Evolutionary conservation across 2,888 invertebrate species (phyloP).

Genomic region (Limenitis camilla): DNA sequence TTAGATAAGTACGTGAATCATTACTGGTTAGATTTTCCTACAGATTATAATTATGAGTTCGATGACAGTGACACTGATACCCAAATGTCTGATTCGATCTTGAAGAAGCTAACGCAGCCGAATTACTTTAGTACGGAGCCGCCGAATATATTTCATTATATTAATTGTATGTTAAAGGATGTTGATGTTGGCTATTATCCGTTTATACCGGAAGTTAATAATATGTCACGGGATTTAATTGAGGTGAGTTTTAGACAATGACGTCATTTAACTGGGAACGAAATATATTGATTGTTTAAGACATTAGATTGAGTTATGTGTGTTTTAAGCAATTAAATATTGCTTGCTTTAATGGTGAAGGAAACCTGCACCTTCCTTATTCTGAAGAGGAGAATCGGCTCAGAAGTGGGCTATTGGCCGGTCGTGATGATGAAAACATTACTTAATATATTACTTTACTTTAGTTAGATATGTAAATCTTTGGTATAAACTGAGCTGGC

Average conservation of each 20-base stretch:
- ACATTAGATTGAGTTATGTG: no score
- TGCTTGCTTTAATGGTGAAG: no score
- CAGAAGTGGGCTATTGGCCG: no score
- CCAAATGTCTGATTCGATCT: slow-evolving; percentile 73
- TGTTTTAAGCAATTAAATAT: no score
- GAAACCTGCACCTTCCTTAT: no score
- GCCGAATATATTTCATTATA: slow-evolving; percentile 81
- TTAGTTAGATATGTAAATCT: no score
- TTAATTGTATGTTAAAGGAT: slow-evolving; percentile 78
- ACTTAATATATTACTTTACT: no score
- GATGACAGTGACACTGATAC: slow-evolving; percentile 48
- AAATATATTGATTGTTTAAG: no score
- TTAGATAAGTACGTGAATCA: slow-evolving; percentile 82
- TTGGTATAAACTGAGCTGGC: no score
- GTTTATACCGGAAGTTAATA: slow-evolving; percentile 82
- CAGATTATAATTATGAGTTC: slow-evolving; percentile 62
- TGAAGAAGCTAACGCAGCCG: slow-evolving; percentile 76
- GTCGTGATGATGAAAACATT: no score
- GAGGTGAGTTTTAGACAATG: slow-evolving; percentile 65
- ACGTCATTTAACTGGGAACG: no score
- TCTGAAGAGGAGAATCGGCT: no score
- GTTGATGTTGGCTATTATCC: slow-evolving; percentile 77
- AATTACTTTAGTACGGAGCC: slow-evolving; percentile 77
- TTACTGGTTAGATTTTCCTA: slow-evolving; percentile 91
- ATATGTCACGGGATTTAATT: slow-evolving; percentile 81